These are phyloP conservation scores for Drosophila parthenogenetica DNA, from an alignment of 2,888 invertebrate genomes.

Conservation along the genomic window DNA sequence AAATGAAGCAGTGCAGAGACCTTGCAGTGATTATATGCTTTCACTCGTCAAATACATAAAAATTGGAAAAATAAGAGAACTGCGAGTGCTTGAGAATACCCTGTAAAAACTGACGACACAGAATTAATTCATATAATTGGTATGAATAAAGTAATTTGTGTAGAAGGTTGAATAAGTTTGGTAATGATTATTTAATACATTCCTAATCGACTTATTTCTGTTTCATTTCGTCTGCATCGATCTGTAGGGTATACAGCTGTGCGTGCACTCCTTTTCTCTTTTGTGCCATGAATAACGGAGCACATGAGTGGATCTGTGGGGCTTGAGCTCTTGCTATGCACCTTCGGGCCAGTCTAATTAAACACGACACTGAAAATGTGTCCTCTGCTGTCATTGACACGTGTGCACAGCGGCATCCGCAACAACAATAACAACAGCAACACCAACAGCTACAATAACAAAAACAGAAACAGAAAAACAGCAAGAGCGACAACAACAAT, in stretches of 20 bases:
- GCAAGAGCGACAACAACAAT: conserved; percentile 40
- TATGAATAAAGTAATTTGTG: no score
- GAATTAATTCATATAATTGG: no score
- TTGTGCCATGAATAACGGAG: conserved; percentile 42
- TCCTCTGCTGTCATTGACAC: conserved; percentile 75
- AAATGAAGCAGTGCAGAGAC: conserved; percentile 25
- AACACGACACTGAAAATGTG: conserved; percentile 79
- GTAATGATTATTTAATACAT: no score
- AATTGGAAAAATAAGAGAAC: neutral
- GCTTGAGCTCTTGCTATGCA: conserved; percentile 43
- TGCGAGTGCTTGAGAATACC: neutral
- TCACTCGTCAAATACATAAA: conserved; percentile 27
- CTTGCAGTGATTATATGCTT: conserved; percentile 44
- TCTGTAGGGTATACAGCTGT: conserved; percentile 14
- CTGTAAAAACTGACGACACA: no score
- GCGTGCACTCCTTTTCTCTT: conserved; percentile 20
- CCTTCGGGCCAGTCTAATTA: conserved; percentile 76
- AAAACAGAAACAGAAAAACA: conserved; percentile 33
- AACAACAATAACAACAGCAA: conserved; percentile 35
- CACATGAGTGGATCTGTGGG: conserved; percentile 24
- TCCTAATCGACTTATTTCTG: no score
- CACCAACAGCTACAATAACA: conserved; percentile 35
- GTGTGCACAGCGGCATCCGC: conserved; percentile 55
- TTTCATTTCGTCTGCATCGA: no score
- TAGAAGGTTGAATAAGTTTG: no score